Conservation (phyloP, 2,797 vertebrate genomes). For the Bovichtus diacanthus region DNA sequence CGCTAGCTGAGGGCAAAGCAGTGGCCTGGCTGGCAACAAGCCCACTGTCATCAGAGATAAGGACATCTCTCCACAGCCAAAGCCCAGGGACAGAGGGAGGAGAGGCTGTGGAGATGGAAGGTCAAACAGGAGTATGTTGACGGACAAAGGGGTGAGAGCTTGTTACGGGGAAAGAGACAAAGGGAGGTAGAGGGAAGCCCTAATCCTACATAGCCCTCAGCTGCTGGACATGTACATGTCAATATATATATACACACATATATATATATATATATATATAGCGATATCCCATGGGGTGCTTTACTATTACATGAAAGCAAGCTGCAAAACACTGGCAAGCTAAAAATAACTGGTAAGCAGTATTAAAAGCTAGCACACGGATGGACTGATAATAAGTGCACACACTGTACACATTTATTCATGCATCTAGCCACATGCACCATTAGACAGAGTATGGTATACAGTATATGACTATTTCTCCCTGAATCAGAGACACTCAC, state of each 20-base stretch:
- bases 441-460: not conserved
- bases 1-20: constrained; percentile 65
- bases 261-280: no score
- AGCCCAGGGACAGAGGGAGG: constrained; percentile 58
- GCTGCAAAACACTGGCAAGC: constrained; percentile 46
- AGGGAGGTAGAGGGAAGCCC: constrained; percentile 21
- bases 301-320: constrained; percentile 65
- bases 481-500: constrained; percentile 7
- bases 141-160: constrained; percentile 31
- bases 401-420: constrained; percentile 3
- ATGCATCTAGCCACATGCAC: constrained; percentile 4
- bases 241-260: no score
- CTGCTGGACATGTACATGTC: constrained; percentile 37
- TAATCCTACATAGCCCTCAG: constrained; percentile 32
- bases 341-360: constrained; percentile 70
- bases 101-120: constrained; percentile 50
- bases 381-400: not conserved
- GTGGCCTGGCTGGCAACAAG: constrained; percentile 61
- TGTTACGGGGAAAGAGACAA: constrained; percentile 40
- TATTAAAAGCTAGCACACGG: constrained; percentile 21
- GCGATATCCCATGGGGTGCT: constrained; percentile 32
- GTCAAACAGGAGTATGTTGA: constrained; percentile 57
- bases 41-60: constrained; percentile 75
- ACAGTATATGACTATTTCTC: not conserved
- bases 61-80: constrained; percentile 61